Conservation (phyloP, 2,888 invertebrate species). For the Epirrita christyi region DNA sequence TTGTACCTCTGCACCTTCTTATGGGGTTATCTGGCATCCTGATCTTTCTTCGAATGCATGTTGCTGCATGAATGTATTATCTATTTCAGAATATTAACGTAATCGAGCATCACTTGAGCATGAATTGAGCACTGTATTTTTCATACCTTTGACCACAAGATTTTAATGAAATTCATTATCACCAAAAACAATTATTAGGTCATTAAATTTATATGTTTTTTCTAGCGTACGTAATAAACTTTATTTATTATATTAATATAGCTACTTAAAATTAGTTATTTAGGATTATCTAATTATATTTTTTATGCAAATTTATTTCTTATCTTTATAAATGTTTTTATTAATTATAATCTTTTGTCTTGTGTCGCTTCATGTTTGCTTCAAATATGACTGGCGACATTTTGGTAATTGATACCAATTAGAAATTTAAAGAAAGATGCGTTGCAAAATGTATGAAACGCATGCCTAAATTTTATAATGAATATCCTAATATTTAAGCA, state of each 20-base stretch:
- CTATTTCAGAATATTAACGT: background rate
- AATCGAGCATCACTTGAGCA: background rate
- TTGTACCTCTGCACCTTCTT: conserved; percentile 4
- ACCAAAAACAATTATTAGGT: background rate
- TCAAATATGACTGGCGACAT: conserved; percentile 58
- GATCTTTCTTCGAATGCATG: conserved; percentile 8
- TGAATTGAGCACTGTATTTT: background rate
- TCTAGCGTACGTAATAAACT: background rate
- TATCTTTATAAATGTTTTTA: conserved; percentile 1
- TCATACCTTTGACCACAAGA: background rate
- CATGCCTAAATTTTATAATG: too few relatives aligned
- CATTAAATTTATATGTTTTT: background rate
- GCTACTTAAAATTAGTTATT: background rate
- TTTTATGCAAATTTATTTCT: background rate
- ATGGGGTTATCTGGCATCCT: background rate
- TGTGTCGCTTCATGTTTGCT: conserved; percentile 54
- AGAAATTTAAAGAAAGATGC: background rate
- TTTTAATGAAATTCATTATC: background rate
- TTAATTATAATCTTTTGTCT: conserved; percentile 18
- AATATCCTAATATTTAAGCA: too few relatives aligned
- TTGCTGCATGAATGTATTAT: conserved; percentile 8
- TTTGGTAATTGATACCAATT: conserved; percentile 44
- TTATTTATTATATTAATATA: background rate
- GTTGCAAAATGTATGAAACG: too few relatives aligned
- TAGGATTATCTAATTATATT: background rate